Percentiles rank a stretch among this genome's conserved stretches.
phyloP scores from a whole-genome alignment of 2,797 vertebrate genomes.

The Melanotaenia pygmaea region DNA sequence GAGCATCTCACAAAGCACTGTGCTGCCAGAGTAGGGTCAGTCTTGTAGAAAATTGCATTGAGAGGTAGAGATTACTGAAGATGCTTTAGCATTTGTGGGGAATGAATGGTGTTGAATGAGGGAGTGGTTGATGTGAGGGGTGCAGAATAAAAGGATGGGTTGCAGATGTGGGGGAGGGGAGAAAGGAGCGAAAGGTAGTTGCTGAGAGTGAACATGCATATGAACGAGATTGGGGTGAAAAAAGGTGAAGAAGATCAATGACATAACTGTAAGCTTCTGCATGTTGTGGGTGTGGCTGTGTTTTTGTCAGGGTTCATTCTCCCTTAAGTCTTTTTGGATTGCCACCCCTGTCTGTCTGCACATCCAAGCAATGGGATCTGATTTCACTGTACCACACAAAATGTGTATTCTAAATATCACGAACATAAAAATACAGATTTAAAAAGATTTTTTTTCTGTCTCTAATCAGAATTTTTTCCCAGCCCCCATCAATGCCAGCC shows the following conservation, averaged over 20 bases:
- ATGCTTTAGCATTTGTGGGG: constrained; percentile 21
- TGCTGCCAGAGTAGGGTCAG: constrained; percentile 13
- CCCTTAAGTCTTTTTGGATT: constrained; percentile 12
- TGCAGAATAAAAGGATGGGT: constrained; percentile 59
- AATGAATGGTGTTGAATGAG: constrained; percentile 50
- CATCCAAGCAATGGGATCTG: constrained; percentile 2
- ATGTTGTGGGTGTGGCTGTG: constrained; percentile 56
- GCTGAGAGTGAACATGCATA: constrained; percentile 36
- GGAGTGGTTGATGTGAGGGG: constrained; percentile 70
- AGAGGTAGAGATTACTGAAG: constrained; percentile 3
- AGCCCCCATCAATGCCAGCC: too few species aligned
- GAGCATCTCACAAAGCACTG: constrained; percentile 9
- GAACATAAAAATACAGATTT: not conserved
- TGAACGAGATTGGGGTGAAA: constrained; percentile 36
- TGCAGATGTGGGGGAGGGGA: constrained; percentile 66
- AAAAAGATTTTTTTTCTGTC: not conserved
- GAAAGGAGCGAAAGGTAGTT: constrained; percentile 45
- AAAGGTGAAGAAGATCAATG: constrained; percentile 56
- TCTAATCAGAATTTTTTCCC: too few species aligned
- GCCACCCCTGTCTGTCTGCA: constrained; percentile 9
- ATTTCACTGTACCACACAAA: constrained; percentile 1
- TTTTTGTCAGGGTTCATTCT: constrained; percentile 13
- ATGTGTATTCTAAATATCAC: not conserved
- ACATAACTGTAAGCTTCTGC: constrained; percentile 64
- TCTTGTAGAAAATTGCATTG: not conserved